A percentile compares a stretch with the other conserved stretches of the same genome.
These are phyloP conservation scores for Limnephilus auricula DNA, from an alignment of 2,888 invertebrate genomes.

Conservation along the genomic window DNA sequence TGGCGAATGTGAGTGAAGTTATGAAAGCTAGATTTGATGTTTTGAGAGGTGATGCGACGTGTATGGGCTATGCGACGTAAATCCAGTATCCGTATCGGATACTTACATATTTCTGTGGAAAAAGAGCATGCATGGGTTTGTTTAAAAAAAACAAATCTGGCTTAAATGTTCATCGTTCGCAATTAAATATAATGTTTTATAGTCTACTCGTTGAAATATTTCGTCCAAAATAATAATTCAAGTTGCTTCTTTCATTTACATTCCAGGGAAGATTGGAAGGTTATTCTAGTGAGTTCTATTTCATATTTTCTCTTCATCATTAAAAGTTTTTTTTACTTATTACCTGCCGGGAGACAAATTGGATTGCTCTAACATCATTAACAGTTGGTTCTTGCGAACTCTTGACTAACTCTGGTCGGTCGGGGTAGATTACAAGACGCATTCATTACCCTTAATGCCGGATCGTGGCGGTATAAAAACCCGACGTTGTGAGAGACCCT, in stretches of 20 bases:
- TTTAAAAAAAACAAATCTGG: neutral
- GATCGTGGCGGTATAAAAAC: neutral
- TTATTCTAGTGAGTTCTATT: neutral
- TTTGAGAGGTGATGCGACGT: too few relatives aligned
- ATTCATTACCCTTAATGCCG: neutral
- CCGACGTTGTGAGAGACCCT: neutral
- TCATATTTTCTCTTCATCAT: neutral
- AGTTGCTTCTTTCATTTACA: neutral
- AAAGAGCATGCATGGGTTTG: too few relatives aligned
- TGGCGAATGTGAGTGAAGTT: too few relatives aligned
- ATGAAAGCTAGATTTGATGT: too few relatives aligned
- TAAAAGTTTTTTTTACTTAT: neutral
- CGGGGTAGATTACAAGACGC: neutral
- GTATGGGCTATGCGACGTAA: too few relatives aligned
- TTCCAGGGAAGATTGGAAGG: neutral
- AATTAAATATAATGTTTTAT: neutral
- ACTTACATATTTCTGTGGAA: too few relatives aligned
- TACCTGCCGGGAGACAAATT: conserved; percentile 8
- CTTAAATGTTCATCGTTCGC: neutral
- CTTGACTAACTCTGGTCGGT: neutral
- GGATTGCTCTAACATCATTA: neutral
- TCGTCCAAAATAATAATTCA: neutral
- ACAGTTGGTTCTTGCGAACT: conserved; percentile 1
- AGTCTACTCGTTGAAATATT: neutral
- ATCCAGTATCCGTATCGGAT: too few relatives aligned